Evolutionary conservation across 2,888 invertebrate genomes (phyloP), one percentile per base, ranked within the genome.

Genomic region (Dicyrtoma fusca): DNA sequence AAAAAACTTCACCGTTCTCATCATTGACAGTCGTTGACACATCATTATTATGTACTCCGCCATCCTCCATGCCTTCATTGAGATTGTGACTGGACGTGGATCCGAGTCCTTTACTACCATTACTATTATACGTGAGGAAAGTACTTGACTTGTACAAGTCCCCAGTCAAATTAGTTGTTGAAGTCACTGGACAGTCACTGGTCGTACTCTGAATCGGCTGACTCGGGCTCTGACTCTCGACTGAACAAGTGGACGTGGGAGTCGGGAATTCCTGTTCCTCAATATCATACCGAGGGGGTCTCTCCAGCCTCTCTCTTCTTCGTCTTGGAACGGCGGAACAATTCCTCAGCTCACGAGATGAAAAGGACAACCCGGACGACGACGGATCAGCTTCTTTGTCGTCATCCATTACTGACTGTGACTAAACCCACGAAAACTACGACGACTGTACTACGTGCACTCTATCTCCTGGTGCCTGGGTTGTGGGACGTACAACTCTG

Each of bases 161-260:
- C 11, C n/a, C 49, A 17, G 14, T 26, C 59, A 11, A 13, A 55
- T 17, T 55, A 5, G 23, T 21, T 11, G 55, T 19, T 5, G 55
- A 55, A 13, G 8, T 55, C 11, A 21, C 3, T 19, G 55, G 2
- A 59, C 26, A 4, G 62, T 61, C 13, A 72, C 72, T 64, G 14
- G 72, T 72, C 8, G 70, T 69, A 42, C n/a, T n/a, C n/a, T n/a
- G n/a, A n/a, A n/a, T n/a, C n/a, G n/a, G n/a, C n/a, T n/a, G n/a
- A n/a, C n/a, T 75, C 72, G 14, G 70, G 65, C 57, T 75, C 72
- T 21, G 75, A 75, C 61, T 75, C 72, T 21, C 69, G 66, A 42
- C 71, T 69, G 25, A 49, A 13, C 23, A n/a, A n/a, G n/a, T n/a
- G n/a, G n/a, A n/a, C n/a, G n/a, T n/a, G n/a, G n/a, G 34, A 34